Conservation (phyloP, 2,113 vertebrate genomes). For the Pteruthius melanotis region DNA sequence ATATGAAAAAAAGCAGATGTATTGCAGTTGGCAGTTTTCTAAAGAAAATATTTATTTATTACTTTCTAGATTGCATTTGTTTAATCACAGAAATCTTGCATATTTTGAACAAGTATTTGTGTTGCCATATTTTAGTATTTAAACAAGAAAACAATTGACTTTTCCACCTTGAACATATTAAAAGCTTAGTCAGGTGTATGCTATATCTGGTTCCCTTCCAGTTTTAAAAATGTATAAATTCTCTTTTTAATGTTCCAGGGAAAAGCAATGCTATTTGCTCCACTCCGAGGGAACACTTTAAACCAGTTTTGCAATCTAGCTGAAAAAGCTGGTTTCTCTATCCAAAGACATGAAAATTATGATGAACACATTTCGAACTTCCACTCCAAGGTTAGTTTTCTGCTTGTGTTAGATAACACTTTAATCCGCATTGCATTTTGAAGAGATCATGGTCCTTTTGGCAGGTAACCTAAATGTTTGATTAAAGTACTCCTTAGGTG, state of each 20-base stretch:
- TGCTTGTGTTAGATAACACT: conserved; percentile 81
- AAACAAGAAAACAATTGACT: conserved; percentile 3
- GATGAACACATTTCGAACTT: conserved; percentile 93
- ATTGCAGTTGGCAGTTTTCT: not conserved
- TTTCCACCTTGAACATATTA: not conserved
- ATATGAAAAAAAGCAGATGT: not conserved
- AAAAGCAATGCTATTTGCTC: conserved; percentile 91
- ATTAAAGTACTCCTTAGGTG: conserved; percentile 81
- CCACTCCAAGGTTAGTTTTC: conserved; percentile 92
- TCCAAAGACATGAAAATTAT: conserved; percentile 93
- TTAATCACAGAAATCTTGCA: conserved; percentile 20
- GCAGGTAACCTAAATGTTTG: conserved; percentile 84
- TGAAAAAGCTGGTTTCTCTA: conserved; percentile 84
- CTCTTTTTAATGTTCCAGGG: conserved; percentile 82
- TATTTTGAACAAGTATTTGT: conserved; percentile 2
- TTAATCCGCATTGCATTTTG: conserved; percentile 82
- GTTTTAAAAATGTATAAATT: conserved; percentile 69
- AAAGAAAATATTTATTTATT: conserved; percentile 3
- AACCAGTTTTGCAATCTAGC: conserved; percentile 91
- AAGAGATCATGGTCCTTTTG: conserved; percentile 83
- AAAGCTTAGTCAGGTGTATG: conserved; percentile 31
- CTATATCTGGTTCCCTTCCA: conserved; percentile 48
- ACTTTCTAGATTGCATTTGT: not conserved
- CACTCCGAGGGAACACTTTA: conserved; percentile 89
- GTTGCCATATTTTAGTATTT: not conserved